A percentile compares a stretch with the other conserved stretches of the same genome.
Conservation (phyloP, 35 echinoderm and acorn worm genomes). For the Apostichopus parvimensis region DNA sequence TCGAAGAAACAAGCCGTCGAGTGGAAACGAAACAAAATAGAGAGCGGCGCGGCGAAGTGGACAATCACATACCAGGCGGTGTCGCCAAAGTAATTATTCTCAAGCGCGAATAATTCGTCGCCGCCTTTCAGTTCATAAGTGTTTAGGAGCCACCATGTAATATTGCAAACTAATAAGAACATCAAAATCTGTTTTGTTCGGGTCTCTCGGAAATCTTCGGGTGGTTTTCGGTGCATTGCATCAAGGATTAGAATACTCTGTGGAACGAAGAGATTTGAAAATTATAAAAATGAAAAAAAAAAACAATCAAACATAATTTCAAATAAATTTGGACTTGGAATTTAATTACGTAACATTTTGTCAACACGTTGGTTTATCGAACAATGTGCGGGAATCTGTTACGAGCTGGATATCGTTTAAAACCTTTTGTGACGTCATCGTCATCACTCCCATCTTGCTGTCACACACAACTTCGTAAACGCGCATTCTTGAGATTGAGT, state of each 20-base stretch:
- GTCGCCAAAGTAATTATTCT: slow-evolving; percentile 90
- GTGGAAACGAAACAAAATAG: slow-evolving; percentile 96
- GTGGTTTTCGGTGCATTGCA: slow-evolving; percentile 86
- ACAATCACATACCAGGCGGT: slow-evolving; percentile 94
- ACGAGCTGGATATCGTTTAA: no score
- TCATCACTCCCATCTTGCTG: no score
- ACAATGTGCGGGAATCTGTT: no score
- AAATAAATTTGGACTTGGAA: no score
- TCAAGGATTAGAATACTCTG: slow-evolving; percentile 82
- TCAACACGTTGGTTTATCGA: no score
- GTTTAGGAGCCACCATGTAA: slow-evolving; percentile 92
- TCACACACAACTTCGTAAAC: no score
- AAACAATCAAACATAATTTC: no score
- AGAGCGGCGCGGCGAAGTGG: slow-evolving; percentile 86
- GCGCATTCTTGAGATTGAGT: no score
- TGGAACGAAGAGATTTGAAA: no score
- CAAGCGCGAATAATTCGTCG: slow-evolving; percentile 85
- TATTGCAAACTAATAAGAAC: slow-evolving; percentile 89
- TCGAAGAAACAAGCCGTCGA: slow-evolving; percentile 97
- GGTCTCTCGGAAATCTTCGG: slow-evolving; percentile 86
- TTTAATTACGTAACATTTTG: no score
- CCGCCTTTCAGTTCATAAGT: slow-evolving; percentile 97
- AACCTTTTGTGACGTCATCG: no score
- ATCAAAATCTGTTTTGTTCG: slow-evolving; percentile 93
- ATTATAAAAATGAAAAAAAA: no score